phyloP scores from a whole-genome alignment of 2,113 vertebrate species.

The Miniopterus natalensis region DNA sequence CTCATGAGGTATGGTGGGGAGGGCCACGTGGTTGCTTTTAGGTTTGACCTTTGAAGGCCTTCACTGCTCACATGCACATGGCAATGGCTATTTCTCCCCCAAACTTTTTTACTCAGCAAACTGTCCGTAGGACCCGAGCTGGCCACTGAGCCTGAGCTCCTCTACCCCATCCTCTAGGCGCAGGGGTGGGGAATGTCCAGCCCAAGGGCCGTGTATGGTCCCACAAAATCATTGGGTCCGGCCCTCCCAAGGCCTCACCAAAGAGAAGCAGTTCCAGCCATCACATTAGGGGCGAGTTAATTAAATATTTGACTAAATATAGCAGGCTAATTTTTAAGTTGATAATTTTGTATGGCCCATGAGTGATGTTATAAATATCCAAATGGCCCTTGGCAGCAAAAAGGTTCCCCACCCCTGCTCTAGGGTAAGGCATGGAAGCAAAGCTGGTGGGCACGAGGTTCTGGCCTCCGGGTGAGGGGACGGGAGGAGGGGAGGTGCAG shows the following conservation, averaged over 20 bases:
- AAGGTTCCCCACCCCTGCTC: background rate
- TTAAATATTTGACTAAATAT: too few species aligned
- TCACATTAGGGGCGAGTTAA: too few species aligned
- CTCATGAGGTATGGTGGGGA: background rate
- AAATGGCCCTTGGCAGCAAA: too few species aligned
- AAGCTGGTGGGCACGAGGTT: accelerated
- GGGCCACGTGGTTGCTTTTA: background rate
- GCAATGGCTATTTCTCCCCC: background rate
- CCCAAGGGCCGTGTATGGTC: too few species aligned
- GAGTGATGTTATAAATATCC: too few species aligned
- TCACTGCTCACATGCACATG: background rate
- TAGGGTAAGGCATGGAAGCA: background rate
- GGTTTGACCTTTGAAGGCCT: background rate
- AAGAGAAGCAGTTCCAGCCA: too few species aligned
- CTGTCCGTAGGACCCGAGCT: accelerated
- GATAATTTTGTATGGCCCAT: too few species aligned
- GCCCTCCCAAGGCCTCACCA: too few species aligned
- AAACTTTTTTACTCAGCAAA: background rate
- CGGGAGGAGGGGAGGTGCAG: too few species aligned
- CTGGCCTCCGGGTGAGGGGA: background rate
- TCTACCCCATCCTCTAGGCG: background rate
- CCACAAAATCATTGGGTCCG: too few species aligned
- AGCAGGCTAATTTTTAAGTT: too few species aligned
- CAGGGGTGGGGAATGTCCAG: too few species aligned
- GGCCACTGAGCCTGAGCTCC: background rate